A percentile compares a stretch with the other conserved stretches of the same genome.
Evolutionary conservation across 2,888 invertebrate species (phyloP).

Genomic region (Argyresthia albistria): DNA sequence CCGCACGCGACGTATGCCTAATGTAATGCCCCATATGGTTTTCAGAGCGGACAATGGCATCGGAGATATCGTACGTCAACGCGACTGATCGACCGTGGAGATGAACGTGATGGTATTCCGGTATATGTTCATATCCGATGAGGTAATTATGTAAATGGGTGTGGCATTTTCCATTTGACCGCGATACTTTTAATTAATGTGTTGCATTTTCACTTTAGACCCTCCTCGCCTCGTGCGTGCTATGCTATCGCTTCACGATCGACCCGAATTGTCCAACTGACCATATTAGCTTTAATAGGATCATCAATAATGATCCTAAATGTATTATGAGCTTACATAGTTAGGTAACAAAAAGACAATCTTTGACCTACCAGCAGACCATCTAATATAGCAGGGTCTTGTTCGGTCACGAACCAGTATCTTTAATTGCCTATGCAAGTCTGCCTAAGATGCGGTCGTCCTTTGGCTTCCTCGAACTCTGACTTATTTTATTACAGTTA

Average conservation of each 20-base stretch:
- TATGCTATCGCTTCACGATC: not conserved
- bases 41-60: conserved; percentile 56
- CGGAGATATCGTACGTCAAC: conserved; percentile 41
- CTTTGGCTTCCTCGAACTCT: too few relatives aligned
- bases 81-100: conserved; percentile 35
- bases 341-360: too few relatives aligned
- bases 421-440: too few relatives aligned
- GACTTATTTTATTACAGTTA: too few relatives aligned
- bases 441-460: too few relatives aligned
- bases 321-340: too few relatives aligned
- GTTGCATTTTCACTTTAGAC: not conserved
- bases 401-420: too few relatives aligned
- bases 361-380: too few relatives aligned
- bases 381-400: too few relatives aligned
- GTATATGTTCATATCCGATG: not conserved
- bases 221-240: not conserved
- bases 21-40: conserved; percentile 46
- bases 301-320: too few relatives aligned
- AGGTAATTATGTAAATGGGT: not conserved
- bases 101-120: conserved; percentile 12
- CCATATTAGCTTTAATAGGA: too few relatives aligned
- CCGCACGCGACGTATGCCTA: conserved; percentile 30
- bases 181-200: not conserved
- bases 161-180: not conserved
- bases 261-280: not conserved